These are phyloP conservation scores for Ethmia dodecea DNA, from an alignment of 2,888 invertebrate genomes.

Conservation along the genomic window DNA sequence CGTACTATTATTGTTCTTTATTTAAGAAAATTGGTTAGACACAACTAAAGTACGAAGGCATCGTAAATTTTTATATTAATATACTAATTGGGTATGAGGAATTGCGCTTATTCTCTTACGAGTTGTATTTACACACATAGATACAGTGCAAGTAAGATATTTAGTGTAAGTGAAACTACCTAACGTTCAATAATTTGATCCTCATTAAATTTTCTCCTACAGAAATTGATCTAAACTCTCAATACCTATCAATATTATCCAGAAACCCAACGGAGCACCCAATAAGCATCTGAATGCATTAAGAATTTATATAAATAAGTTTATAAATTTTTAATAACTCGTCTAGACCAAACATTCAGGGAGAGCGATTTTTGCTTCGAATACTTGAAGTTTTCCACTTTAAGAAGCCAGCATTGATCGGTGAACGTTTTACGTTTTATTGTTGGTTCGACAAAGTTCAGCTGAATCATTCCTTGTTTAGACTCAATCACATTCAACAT, in stretches of 20 bases:
- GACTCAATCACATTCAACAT: slow-evolving; percentile 60
- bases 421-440: slow-evolving; percentile 42
- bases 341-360: slow-evolving; percentile 66
- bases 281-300: slow-evolving; percentile 36
- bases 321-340: slow-evolving; percentile 67
- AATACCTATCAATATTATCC: slow-evolving; percentile 8
- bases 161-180: too few relatives aligned
- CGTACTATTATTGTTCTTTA: too few relatives aligned
- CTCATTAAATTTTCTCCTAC: too few relatives aligned
- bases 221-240: too few relatives aligned
- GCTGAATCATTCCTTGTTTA: slow-evolving; percentile 57
- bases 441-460: slow-evolving; percentile 33
- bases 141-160: too few relatives aligned
- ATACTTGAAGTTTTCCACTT: slow-evolving; percentile 60
- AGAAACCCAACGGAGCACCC: slow-evolving; percentile 1
- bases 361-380: slow-evolving; percentile 49
- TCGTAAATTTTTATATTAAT: too few relatives aligned
- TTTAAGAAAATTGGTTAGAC: too few relatives aligned
- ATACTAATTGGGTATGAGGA: too few relatives aligned
- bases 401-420: slow-evolving; percentile 48
- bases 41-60: too few relatives aligned
- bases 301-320: slow-evolving; percentile 50
- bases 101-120: too few relatives aligned
- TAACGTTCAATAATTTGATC: too few relatives aligned
- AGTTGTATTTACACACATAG: too few relatives aligned